Conservation (phyloP, 2,888 invertebrate species). For the Tinea pellionella region DNA sequence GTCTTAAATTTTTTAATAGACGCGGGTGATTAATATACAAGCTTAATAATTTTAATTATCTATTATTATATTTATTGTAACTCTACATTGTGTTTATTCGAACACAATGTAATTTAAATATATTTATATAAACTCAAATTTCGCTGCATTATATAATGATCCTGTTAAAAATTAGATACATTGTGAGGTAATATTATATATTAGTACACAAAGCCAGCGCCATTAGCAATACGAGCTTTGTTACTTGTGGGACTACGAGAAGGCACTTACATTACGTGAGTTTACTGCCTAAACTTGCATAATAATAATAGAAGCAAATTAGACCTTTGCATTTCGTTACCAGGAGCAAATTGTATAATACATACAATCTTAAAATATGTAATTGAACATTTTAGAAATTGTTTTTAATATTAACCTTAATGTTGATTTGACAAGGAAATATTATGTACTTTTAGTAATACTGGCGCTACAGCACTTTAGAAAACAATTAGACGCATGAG, state of each 20-base stretch:
- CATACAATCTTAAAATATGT: neutral
- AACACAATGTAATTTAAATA: too few relatives aligned
- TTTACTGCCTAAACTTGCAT: neutral
- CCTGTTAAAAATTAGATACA: neutral
- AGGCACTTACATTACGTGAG: neutral
- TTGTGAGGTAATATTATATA: neutral
- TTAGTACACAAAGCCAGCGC: neutral
- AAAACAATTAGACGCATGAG: too few relatives aligned
- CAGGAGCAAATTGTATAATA: neutral
- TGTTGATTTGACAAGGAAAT: too few relatives aligned
- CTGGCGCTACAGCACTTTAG: too few relatives aligned
- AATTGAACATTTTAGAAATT: too few relatives aligned
- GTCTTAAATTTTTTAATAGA: neutral
- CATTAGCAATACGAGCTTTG: conserved; percentile 11
- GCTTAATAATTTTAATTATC: neutral
- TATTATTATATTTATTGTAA: neutral
- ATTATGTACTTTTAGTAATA: too few relatives aligned
- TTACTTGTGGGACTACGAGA: conserved; percentile 6
- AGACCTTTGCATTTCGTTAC: neutral
- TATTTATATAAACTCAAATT: too few relatives aligned
- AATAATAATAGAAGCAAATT: neutral
- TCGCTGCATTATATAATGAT: neutral
- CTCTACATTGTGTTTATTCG: too few relatives aligned
- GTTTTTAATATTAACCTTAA: too few relatives aligned
- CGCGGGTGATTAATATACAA: neutral